Evolutionary conservation across 1,140 invertebrate genomes (phyloP).

Genomic region (Papilio helenus): DNA sequence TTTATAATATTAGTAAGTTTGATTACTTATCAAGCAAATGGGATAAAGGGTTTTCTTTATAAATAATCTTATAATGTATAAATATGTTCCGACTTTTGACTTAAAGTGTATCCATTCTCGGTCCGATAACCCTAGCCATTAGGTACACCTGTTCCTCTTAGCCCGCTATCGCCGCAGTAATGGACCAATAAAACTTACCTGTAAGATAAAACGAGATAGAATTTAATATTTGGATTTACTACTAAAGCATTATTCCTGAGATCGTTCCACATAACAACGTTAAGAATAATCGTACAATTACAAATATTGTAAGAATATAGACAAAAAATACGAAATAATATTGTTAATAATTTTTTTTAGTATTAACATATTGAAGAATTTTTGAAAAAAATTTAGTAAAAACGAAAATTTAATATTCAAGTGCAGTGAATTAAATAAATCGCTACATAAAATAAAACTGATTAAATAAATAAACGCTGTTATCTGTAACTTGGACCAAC

Average conservation of each 20-base stretch:
- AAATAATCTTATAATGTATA: neutral
- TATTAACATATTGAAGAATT: no score
- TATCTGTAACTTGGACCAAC: slow-evolving; percentile 30
- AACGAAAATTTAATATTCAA: no score
- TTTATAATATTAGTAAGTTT: neutral
- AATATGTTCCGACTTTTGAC: slow-evolving; percentile 14
- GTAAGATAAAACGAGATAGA: slow-evolving; percentile 46
- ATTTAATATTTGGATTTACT: slow-evolving; percentile 39
- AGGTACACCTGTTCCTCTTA: slow-evolving; percentile 47
- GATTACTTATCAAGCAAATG: neutral
- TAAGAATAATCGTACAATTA: no score
- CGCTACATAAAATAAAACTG: neutral
- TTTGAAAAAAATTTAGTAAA: no score
- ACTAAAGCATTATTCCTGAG: neutral
- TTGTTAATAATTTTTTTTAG: no score
- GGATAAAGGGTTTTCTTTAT: neutral
- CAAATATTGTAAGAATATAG: no score
- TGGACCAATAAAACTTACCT: slow-evolving; percentile 52
- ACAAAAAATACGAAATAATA: no score
- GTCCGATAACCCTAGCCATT: slow-evolving; percentile 46
- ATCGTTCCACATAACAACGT: no score
- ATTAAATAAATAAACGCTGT: neutral
- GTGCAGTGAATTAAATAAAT: no score
- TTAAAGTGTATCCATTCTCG: slow-evolving; percentile 7
- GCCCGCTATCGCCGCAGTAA: slow-evolving; percentile 43